These are phyloP conservation scores for Lepeophtheirus salmonis DNA, from an alignment of 1,140 invertebrate species.

Conservation along the genomic window DNA sequence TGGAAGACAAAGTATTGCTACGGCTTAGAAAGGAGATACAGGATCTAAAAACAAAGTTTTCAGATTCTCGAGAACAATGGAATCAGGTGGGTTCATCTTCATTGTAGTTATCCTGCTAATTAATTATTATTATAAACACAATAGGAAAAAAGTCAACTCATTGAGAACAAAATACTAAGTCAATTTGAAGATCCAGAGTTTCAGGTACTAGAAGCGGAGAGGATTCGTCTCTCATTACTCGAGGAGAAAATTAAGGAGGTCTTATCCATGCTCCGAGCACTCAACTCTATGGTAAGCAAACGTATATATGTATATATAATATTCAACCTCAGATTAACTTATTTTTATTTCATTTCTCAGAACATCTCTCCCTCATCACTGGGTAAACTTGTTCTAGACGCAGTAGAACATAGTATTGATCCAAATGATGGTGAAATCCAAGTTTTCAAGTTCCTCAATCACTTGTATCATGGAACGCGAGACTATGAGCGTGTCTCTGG, in stretches of 20 bases:
- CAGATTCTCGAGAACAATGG: not conserved
- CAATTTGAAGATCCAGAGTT: constrained; percentile 1
- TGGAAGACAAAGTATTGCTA: not conserved
- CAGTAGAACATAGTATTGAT: constrained; percentile 6
- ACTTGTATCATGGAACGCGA: constrained; percentile 3
- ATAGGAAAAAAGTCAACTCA: not conserved
- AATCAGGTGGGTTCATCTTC: not conserved
- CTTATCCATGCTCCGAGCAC: constrained; percentile 6
- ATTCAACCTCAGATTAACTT: too few relatives aligned
- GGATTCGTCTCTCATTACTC: constrained; percentile 4
- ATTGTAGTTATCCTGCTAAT: not conserved
- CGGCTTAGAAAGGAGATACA: not conserved
- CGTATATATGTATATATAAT: not conserved
- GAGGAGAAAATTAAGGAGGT: constrained; percentile 16
- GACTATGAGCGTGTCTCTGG: constrained; percentile 12
- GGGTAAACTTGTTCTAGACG: constrained; percentile 12
- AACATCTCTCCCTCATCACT: constrained; percentile 6
- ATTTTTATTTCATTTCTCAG: not conserved
- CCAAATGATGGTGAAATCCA: not conserved
- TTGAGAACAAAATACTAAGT: not conserved
- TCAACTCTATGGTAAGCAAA: constrained; percentile 11
- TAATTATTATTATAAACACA: not conserved
- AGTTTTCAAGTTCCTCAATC: constrained; percentile 17
- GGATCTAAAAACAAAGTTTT: not conserved
- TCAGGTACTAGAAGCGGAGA: constrained; percentile 3